A percentile compares a stretch with the other conserved stretches of the same genome.
These are phyloP conservation scores for Altica lythri DNA, from an alignment of 2,888 invertebrate genomes.

Conservation along the genomic window DNA sequence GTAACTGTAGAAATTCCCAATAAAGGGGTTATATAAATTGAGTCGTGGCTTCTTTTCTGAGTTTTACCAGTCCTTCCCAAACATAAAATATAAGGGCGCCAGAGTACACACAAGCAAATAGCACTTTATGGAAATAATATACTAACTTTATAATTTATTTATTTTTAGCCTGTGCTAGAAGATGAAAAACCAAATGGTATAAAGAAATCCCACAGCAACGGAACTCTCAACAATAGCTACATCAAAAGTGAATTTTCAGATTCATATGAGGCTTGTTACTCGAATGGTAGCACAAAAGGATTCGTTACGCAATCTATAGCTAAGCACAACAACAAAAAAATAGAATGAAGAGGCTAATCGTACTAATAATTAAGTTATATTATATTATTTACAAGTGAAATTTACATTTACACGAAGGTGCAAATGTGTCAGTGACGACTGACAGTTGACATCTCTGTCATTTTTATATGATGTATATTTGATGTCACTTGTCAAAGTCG, in stretches of 20 bases:
- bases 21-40: not conserved
- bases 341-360: constrained; percentile 37
- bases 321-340: constrained; percentile 44
- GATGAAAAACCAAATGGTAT: constrained; percentile 44
- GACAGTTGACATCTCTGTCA: not conserved
- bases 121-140: too few species aligned
- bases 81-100: too few species aligned
- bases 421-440: not conserved
- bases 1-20: too few species aligned
- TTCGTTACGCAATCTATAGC: constrained; percentile 59
- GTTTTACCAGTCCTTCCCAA: too few species aligned
- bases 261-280: constrained; percentile 66
- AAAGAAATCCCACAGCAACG: constrained; percentile 54
- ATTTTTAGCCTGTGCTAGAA: constrained; percentile 69
- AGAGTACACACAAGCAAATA: too few species aligned
- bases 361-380: not conserved
- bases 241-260: constrained; percentile 62
- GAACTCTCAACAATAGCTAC: constrained; percentile 56
- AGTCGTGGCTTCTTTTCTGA: too few species aligned
- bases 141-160: too few species aligned
- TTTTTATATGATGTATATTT: too few species aligned
- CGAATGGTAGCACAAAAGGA: constrained; percentile 67
- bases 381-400: not conserved
- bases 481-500: not conserved
- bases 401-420: not conserved